Base-by-base conservation (phyloP, 2,888 invertebrate species). In the Acholoe squamosa region DNA sequence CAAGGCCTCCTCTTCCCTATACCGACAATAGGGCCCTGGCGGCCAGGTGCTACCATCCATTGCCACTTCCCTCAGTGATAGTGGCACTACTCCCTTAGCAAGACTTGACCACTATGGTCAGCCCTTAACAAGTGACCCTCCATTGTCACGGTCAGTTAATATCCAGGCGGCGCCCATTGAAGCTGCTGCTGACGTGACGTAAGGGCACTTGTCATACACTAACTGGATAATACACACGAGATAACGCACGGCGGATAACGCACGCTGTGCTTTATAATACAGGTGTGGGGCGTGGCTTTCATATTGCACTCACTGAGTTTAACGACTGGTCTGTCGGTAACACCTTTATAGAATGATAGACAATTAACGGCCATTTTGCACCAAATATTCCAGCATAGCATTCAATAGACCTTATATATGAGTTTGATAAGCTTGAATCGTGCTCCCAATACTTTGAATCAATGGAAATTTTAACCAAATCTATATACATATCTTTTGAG, bases 171-270 rank as follows among this genome's bases (percentile, higher is more conserved):
- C 34, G 0, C 12, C 43, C 34, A 34, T 16, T 80, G 80, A 80
- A 34, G 80, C 22, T 43, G 22, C 43, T 16, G n/a, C 16, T 16
- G 43, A 10, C 19, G 34, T 80, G 33, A 80, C 43, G 80, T 80
- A 80, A 80, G 43, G 14, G 12, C 80, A 80, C 80, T 80, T 43
- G 80, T 80, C 22, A 80, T 80, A 80, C 43, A 80, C 80, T 43
- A 80, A 80, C 80, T 43, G 80, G 80, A 80, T 80, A 80, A 43
- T 34, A 34, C 80, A 80, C 19, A 43, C 43, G 10, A 43, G 7
- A 80, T 80, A 80, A 80, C 43, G 80, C 80, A 80, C 80, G 31
- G 80, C 33, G 19, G 71, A 71, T 71, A 71, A 71, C 25, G 71
- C 71, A 80, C 80, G 80, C 80, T 31, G 28, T 76, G 28, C 76